These are phyloP conservation scores for Brachymystax lenok DNA, from an alignment of 2,797 vertebrate genomes.

Conservation along the genomic window DNA sequence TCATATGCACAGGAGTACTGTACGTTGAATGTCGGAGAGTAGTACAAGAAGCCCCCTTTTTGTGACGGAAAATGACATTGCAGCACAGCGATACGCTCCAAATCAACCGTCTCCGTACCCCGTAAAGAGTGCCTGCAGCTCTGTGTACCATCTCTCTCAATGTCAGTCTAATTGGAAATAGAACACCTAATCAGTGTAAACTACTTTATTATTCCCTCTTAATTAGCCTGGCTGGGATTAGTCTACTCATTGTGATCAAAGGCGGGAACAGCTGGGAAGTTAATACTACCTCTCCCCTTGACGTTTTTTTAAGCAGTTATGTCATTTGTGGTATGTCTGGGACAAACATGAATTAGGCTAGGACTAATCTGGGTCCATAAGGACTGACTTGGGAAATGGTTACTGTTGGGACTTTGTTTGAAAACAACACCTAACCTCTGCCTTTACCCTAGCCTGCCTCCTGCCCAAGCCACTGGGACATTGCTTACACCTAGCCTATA, in stretches of 20 bases:
- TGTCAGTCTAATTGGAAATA: not conserved
- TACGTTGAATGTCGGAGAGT: no score
- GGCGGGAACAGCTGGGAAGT: not conserved
- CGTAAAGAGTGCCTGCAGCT: not conserved
- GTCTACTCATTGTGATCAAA: not conserved
- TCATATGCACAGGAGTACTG: no score
- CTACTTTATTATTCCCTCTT: conserved; percentile 1
- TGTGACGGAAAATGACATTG: no score
- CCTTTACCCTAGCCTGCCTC: no score
- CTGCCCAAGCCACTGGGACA: no score
- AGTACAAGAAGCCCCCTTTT: no score
- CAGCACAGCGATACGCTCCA: no score
- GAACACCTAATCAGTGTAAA: conserved; percentile 8
- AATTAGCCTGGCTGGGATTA: not conserved
- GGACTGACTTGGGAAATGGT: not conserved
- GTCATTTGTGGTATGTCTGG: not conserved
- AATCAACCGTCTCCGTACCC: not conserved
- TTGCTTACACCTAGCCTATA: no score
- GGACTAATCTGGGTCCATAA: not conserved
- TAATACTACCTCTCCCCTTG: not conserved
- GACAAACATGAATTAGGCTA: not conserved
- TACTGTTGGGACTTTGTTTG: not conserved
- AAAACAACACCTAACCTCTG: no score
- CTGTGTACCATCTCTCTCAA: not conserved
- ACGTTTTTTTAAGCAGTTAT: not conserved